A percentile compares a stretch with the other conserved stretches of the same genome.
Evolutionary conservation across 53 echinoderm and acorn worm genomes (phyloP).

Genomic region (Zoroaster sp.): DNA sequence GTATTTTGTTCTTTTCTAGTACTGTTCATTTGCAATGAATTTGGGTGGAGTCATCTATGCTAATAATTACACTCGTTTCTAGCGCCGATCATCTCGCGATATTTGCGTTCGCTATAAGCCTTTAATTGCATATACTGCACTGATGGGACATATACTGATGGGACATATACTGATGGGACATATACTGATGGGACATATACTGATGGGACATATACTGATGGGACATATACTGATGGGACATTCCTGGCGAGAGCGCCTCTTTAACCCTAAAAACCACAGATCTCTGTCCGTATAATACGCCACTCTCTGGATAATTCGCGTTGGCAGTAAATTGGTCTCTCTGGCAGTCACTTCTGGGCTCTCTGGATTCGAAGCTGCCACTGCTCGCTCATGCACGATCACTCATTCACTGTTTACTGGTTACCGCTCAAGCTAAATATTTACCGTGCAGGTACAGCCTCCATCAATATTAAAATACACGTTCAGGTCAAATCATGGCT

Average conservation of each 20-base stretch:
- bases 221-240: too few species aligned
- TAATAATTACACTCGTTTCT: too few species aligned
- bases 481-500: not conserved
- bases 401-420: not conserved
- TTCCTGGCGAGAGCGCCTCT: not conserved
- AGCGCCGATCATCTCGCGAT: too few species aligned
- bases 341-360: not conserved
- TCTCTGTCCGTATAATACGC: not conserved
- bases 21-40: too few species aligned
- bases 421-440: constrained; percentile 27
- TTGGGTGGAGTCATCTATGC: too few species aligned
- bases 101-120: too few species aligned
- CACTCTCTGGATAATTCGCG: not conserved
- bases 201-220: too few species aligned
- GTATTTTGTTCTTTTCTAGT: too few species aligned
- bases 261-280: not conserved
- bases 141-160: too few species aligned
- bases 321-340: not conserved
- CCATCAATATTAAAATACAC: constrained; percentile 26
- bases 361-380: not conserved
- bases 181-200: too few species aligned
- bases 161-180: too few species aligned
- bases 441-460: not conserved
- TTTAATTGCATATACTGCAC: too few species aligned
- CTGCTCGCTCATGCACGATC: constrained; percentile 8